Evolutionary conservation across 2,797 vertebrate genomes (phyloP).

Genomic region (Pelodytes ibericus): DNA sequence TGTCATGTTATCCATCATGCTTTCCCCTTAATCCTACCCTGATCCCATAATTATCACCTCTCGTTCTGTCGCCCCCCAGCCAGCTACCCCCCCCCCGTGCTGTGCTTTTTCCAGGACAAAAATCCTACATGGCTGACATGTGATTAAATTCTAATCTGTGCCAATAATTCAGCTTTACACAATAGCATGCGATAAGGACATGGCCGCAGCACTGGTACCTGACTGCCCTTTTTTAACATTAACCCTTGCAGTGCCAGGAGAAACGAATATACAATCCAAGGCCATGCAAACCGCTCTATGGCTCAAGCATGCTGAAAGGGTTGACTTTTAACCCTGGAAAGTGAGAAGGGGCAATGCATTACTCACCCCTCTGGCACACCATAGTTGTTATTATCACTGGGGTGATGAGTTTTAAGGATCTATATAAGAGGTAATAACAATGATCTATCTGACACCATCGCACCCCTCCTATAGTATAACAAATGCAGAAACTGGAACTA

Average conservation of each 20-base stretch:
- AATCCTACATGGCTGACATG: not conserved
- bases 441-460: too few relatives aligned
- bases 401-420: too few relatives aligned
- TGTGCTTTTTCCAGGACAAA: not conserved
- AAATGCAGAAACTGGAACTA: too few relatives aligned
- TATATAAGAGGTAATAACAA: too few relatives aligned
- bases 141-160: not conserved
- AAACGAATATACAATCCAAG: too few relatives aligned
- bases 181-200: not conserved
- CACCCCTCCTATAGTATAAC: too few relatives aligned
- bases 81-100: not conserved
- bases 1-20: not conserved
- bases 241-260: not conserved
- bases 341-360: too few relatives aligned
- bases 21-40: not conserved
- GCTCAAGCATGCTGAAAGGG: too few relatives aligned
- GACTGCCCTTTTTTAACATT: not conserved
- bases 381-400: too few relatives aligned
- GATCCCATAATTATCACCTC: not conserved
- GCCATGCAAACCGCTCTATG: too few relatives aligned
- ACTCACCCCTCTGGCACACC: too few relatives aligned
- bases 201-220: not conserved
- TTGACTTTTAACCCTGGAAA: too few relatives aligned
- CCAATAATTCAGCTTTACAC: not conserved
- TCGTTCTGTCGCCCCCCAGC: not conserved